phyloP scores from a whole-genome alignment of 2,113 vertebrate species.

The Excalfactoria chinensis region DNA sequence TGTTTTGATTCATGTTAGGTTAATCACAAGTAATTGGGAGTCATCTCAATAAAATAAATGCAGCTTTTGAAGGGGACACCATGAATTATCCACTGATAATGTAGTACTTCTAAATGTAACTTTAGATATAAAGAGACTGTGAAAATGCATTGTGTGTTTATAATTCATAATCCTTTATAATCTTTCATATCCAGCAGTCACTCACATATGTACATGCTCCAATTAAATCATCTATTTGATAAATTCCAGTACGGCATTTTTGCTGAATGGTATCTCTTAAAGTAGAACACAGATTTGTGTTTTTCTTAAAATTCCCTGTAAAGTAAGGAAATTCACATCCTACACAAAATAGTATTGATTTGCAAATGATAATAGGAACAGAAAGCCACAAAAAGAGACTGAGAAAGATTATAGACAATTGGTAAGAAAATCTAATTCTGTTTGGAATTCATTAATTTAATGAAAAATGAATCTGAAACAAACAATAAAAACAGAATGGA shows the following conservation, averaged over 20 bases:
- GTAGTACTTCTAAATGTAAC: not conserved
- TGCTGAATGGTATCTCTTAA: not conserved
- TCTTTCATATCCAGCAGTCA: not conserved
- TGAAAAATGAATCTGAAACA: not conserved
- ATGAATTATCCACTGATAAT: not conserved
- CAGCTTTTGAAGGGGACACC: not conserved
- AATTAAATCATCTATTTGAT: not conserved
- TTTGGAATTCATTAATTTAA: not conserved
- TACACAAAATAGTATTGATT: not conserved
- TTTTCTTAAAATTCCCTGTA: not conserved
- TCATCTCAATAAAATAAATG: not conserved
- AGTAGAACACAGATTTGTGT: not conserved
- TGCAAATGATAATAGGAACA: not conserved
- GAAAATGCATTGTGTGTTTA: not conserved
- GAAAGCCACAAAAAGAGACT: not conserved
- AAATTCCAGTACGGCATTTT: not conserved
- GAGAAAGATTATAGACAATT: not conserved
- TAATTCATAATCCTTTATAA: not conserved
- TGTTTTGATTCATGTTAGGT: conserved; percentile 16
- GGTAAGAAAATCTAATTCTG: not conserved
- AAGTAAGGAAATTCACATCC: not conserved
- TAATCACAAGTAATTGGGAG: not conserved
- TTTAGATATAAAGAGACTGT: not conserved
- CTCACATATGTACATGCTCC: not conserved
- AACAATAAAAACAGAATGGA: not conserved